These are phyloP conservation scores for Bembecia ichneumoniformis DNA, from an alignment of 2,888 invertebrate species.

Conservation along the genomic window DNA sequence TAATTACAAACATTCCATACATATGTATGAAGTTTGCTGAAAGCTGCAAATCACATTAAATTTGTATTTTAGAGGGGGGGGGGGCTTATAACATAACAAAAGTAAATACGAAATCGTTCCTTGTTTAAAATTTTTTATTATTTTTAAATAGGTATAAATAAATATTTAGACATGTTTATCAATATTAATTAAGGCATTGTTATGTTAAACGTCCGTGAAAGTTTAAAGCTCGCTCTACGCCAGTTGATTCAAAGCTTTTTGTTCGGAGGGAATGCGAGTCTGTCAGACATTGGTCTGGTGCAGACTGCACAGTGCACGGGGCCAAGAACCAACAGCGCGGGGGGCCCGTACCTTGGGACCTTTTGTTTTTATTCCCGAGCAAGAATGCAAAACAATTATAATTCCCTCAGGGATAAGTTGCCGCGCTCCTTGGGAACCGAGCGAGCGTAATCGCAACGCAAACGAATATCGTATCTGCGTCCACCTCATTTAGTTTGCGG, in stretches of 20 bases:
- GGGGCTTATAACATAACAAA: too few species aligned
- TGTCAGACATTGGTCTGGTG: conserved; percentile 66
- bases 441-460: conserved; percentile 45
- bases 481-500: conserved; percentile 53
- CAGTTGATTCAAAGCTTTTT: conserved; percentile 63
- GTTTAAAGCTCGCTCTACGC: conserved; percentile 16
- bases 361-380: conserved; percentile 70
- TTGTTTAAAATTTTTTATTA: too few species aligned
- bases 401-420: conserved; percentile 63
- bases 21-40: too few species aligned
- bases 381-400: conserved; percentile 73
- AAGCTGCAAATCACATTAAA: too few species aligned
- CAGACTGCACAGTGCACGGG: conserved; percentile 47
- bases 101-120: too few species aligned
- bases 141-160: too few species aligned
- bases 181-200: too few species aligned
- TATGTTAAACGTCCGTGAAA: neutral
- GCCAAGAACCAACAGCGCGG: conserved; percentile 39
- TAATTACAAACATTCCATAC: too few species aligned
- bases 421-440: conserved; percentile 50
- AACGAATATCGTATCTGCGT: conserved; percentile 28
- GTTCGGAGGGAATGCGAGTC: conserved; percentile 62
- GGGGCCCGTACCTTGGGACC: conserved; percentile 50
- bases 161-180: too few species aligned
- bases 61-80: too few species aligned